Conservation (phyloP, 2,113 vertebrate species). For the Ifrita kowaldi region DNA sequence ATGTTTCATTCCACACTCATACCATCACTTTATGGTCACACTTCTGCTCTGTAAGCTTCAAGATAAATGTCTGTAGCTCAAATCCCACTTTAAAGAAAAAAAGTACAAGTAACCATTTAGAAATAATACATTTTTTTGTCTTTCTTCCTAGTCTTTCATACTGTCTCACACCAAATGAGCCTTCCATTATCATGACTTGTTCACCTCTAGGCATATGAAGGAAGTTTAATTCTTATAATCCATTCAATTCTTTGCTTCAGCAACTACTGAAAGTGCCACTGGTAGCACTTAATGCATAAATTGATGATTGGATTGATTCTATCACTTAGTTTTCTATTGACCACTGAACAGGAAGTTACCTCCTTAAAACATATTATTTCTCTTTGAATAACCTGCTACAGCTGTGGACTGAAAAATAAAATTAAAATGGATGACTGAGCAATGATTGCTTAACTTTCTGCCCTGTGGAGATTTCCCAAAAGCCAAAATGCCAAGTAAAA, state of each 20-base stretch:
- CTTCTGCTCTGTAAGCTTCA: not conserved
- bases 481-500: not conserved
- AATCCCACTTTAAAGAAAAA: not conserved
- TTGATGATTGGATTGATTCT: not conserved
- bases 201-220: not conserved
- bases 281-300: not conserved
- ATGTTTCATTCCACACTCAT: not conserved
- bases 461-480: not conserved
- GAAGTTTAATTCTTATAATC: slow-evolving; percentile 8
- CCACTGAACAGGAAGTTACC: not conserved
- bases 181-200: not conserved
- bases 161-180: not conserved
- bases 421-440: not conserved
- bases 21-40: not conserved
- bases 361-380: not conserved
- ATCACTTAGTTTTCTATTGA: not conserved
- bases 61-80: not conserved
- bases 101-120: not conserved
- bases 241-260: not conserved
- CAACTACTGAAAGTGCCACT: not conserved
- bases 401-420: not conserved
- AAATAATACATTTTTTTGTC: not conserved
- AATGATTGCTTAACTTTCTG: not conserved
- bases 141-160: not conserved
- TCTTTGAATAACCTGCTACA: not conserved